These are phyloP conservation scores for Avahi laniger DNA, from an alignment of 2,797 vertebrate species.

Conservation along the genomic window DNA sequence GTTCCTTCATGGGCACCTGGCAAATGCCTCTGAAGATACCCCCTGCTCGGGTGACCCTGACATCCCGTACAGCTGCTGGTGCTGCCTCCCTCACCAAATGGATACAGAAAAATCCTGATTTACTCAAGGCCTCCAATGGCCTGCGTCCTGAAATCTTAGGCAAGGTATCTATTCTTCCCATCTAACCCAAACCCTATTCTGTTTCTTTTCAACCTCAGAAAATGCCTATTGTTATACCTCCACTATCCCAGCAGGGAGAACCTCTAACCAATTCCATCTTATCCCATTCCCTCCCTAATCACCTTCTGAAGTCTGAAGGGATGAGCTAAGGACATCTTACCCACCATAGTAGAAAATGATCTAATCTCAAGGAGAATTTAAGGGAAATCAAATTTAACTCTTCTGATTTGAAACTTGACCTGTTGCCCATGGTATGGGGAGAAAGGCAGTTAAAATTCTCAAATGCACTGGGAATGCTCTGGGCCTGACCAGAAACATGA, in stretches of 20 bases:
- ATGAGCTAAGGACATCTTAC: background rate
- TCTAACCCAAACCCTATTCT: background rate
- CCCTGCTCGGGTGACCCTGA: conserved; percentile 77
- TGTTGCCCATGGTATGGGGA: background rate
- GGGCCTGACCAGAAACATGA: background rate
- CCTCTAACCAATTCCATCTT: background rate
- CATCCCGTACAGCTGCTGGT: conserved; percentile 66
- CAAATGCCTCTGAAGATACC: conserved; percentile 84
- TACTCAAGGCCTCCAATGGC: conserved; percentile 79
- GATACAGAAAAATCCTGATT: conserved; percentile 66
- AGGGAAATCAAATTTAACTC: background rate
- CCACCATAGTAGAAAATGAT: background rate
- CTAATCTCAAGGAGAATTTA: background rate
- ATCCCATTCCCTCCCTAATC: background rate
- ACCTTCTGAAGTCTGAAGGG: background rate
- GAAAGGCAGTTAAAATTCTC: background rate
- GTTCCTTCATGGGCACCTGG: conserved; percentile 83
- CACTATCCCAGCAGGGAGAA: conserved; percentile 40
- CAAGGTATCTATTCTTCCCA: conserved; percentile 69
- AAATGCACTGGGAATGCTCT: background rate
- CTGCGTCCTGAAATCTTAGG: conserved; percentile 74
- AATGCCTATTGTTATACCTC: background rate
- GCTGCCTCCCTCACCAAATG: conserved; percentile 68
- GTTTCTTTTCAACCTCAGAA: background rate
- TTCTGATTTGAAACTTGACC: background rate